These are phyloP conservation scores for Lordiphosa mommai DNA, from an alignment of 1,140 invertebrate genomes.

Conservation along the genomic window DNA sequence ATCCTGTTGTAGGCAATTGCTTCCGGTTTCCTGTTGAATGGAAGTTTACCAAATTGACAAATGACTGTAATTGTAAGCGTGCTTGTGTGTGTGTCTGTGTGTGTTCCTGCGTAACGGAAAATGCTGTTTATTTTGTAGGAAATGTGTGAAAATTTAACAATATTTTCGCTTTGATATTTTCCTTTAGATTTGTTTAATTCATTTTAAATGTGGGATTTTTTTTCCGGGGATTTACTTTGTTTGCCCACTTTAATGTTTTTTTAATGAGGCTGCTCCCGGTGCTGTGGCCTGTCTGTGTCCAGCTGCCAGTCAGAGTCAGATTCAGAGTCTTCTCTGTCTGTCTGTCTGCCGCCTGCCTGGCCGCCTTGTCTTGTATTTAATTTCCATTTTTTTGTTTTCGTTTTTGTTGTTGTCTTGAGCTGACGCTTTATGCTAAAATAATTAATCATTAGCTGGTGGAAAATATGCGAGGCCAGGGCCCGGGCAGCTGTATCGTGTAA, in stretches of 20 bases:
- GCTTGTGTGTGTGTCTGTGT: constrained; percentile 3
- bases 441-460: constrained; percentile 71
- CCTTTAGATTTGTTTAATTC: constrained; percentile 47
- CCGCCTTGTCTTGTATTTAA: constrained; percentile 60
- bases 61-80: constrained; percentile 57
- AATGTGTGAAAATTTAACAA: constrained; percentile 69
- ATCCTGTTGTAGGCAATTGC: constrained; percentile 61
- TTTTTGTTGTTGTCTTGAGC: constrained; percentile 47
- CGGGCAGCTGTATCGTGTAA: constrained; percentile 55
- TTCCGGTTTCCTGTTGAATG: constrained; percentile 73
- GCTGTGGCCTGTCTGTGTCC: constrained; percentile 33
- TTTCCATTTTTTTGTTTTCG: constrained; percentile 49
- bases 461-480: constrained; percentile 58
- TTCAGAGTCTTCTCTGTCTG: neutral
- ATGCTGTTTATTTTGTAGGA: constrained; percentile 61
- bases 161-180: constrained; percentile 30
- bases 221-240: constrained; percentile 1
- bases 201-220: constrained; percentile 44
- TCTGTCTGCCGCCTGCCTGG: neutral
- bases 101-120: constrained; percentile 46
- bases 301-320: constrained; percentile 7
- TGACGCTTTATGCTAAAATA: constrained; percentile 78
- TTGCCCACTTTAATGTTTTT: constrained; percentile 70
- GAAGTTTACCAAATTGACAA: constrained; percentile 73
- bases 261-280: constrained; percentile 53